Conservation (phyloP, 2,797 vertebrate species). For the Falco biarmicus region DNA sequence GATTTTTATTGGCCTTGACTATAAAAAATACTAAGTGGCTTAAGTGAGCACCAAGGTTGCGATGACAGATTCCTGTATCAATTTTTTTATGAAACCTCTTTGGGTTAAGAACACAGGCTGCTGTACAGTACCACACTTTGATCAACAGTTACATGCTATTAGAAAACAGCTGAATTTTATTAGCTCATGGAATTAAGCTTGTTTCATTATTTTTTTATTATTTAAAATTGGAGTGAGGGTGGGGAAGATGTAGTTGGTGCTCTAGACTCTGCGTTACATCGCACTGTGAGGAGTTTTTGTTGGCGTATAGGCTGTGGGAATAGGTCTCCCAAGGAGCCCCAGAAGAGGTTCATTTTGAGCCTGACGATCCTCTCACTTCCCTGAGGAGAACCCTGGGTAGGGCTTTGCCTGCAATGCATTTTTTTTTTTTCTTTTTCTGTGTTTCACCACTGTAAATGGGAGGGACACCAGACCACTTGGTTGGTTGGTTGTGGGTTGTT, state of each 20-base stretch:
- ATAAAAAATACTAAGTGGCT: constrained; percentile 64
- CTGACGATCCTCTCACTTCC: background rate
- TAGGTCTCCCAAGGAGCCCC: background rate
- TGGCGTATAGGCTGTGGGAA: background rate
- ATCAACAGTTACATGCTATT: background rate
- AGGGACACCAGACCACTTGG: background rate
- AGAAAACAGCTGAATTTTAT: background rate
- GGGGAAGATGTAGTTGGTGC: background rate
- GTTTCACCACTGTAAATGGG: background rate
- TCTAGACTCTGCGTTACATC: background rate
- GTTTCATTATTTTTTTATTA: background rate
- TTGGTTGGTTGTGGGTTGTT: too few relatives aligned
- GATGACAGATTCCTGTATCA: constrained; percentile 42
- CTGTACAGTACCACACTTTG: background rate
- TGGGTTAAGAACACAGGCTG: background rate
- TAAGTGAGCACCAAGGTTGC: constrained; percentile 49
- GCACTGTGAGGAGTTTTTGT: background rate
- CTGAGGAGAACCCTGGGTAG: background rate
- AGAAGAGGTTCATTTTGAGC: background rate
- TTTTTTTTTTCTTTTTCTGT: background rate
- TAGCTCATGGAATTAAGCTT: background rate
- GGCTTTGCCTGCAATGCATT: background rate
- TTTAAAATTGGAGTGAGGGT: background rate
- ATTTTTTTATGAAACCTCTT: constrained; percentile 45
- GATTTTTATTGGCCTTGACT: constrained; percentile 58